Conservation (phyloP, 30 jellyfish, hydroid and myxozoan genomes). For the Cassiopea xamachana region DNA sequence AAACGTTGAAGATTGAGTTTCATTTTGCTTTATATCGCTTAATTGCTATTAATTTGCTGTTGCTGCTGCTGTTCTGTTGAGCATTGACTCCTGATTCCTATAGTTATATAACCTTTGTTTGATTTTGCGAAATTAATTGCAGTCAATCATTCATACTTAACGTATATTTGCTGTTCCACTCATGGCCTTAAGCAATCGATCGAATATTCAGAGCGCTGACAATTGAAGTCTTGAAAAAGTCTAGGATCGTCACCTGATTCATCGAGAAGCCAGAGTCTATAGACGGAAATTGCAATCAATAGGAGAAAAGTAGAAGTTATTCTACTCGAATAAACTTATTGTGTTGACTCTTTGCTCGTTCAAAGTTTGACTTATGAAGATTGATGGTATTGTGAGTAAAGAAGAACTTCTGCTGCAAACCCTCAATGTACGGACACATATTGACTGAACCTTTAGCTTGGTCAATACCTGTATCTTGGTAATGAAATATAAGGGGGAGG, state of each 20-base stretch:
- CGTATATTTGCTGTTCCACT: background rate
- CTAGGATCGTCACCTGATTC: constrained; percentile 17
- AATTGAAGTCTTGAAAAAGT: constrained; percentile 11
- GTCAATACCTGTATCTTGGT: background rate
- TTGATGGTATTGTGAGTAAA: background rate
- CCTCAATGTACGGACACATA: background rate
- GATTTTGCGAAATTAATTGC: background rate
- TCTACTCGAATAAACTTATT: background rate
- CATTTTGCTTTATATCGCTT: background rate
- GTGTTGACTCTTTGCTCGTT: constrained; percentile 13
- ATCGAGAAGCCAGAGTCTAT: background rate
- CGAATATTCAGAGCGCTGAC: constrained; percentile 3
- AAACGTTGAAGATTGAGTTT: constrained; percentile 7
- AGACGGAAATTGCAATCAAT: background rate
- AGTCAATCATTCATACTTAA: background rate
- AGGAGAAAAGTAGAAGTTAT: background rate
- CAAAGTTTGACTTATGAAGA: constrained; percentile 2
- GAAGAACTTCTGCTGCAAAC: background rate
- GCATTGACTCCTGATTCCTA: constrained; percentile 3
- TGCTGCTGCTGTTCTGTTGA: constrained; percentile 1
- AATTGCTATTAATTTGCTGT: background rate
- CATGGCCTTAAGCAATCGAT: background rate
- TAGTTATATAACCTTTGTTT: background rate
- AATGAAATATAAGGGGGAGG: constrained; percentile 14
- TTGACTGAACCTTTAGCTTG: constrained; percentile 2